Evolutionary conservation across 2,888 invertebrate species (phyloP), one percentile per base, ranked within the genome.

Genomic region (Aphidius colemani): DNA sequence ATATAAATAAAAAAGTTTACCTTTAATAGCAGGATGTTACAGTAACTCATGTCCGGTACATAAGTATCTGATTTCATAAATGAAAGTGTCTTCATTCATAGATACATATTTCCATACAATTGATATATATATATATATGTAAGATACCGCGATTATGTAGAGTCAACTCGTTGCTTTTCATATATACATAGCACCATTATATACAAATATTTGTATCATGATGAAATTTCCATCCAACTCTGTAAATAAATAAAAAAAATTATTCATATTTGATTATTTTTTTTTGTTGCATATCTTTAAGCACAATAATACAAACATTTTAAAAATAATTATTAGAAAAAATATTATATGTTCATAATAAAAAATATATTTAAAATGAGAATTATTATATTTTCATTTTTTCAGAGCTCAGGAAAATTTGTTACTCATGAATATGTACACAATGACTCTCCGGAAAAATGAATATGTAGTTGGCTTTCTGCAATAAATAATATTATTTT

Each of bases 61-160:
- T 75, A 78, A 75, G 75, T 78, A 78, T 78, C 76, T 79, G 75
- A 75, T 80, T 80, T 79, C 78, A 78, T 80, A 80, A 80, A 80
- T 76, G 80, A 80, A 79, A 80, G 79, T 80, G 78, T 80, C 80
- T 80, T 80, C 79, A 80, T 80, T 79, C 79, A 79, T 79, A 79
- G 79, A 80, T 77, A 78, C 75, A 78, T 79, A 80, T 80, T 80
- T 80, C 80, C 80, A 80, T 80, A 80, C 80, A 80, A 80, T 80
- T 78, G 80, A 76, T 69, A 74, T 79, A 79, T 79, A 79, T 78
- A 77, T 75, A 7, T 75, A 78, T 78, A 76, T 76, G 78, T 75
- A 75, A 73, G 74, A 75, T 79, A 79, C 76, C 76, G 75, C 74
- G 73, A 76, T 77, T 75, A 78, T 78, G 72, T 75, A 72, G 72